Conservation (phyloP, 2,113 vertebrate genomes). For the Chinchilla lanigera region DNA sequence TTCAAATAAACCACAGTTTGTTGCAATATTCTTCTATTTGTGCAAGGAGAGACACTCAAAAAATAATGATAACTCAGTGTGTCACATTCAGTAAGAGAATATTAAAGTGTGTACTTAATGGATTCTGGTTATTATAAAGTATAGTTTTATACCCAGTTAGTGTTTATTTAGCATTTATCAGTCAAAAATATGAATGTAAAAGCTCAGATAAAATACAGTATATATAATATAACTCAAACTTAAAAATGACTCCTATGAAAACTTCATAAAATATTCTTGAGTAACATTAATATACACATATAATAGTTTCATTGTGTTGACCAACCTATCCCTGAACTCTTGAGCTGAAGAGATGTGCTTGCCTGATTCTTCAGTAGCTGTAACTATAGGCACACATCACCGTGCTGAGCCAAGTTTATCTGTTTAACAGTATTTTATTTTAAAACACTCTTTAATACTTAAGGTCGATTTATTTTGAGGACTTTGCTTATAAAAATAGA, state of each 20-base stretch:
- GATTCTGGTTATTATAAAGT: background rate
- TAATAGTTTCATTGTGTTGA: background rate
- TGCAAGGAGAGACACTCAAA: background rate
- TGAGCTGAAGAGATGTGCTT: background rate
- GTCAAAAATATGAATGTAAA: background rate
- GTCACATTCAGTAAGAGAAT: background rate
- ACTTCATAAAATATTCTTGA: background rate
- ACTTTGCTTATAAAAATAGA: background rate
- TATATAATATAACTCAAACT: conserved; percentile 4
- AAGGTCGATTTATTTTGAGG: background rate
- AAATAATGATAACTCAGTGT: background rate
- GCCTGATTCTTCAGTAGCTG: background rate
- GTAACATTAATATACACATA: background rate
- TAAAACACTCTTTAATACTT: background rate
- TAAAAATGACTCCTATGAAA: background rate
- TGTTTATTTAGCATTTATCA: conserved; percentile 34
- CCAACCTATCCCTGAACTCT: background rate
- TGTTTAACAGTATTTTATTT: background rate
- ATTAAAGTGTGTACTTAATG: conserved; percentile 26
- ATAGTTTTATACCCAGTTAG: conserved; percentile 36
- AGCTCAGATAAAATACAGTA: background rate
- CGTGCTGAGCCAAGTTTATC: background rate
- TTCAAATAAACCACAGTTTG: conserved; percentile 21
- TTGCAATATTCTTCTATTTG: background rate
- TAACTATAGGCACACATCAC: background rate